Evolutionary conservation across 2,797 vertebrate species (phyloP).

Genomic region (Moxostoma hubbsi): DNA sequence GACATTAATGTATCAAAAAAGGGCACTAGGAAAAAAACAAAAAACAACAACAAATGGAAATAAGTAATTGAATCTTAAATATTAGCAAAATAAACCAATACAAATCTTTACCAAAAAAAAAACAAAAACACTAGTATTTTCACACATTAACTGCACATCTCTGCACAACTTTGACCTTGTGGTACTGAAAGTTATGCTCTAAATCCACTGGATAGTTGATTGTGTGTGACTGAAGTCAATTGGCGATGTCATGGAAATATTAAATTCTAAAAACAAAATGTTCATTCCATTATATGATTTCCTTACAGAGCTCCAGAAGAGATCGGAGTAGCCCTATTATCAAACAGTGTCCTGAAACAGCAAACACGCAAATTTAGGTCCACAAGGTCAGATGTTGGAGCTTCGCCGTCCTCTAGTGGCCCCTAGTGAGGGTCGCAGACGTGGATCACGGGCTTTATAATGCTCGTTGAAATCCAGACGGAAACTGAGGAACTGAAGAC

Average conservation of each 20-base stretch:
- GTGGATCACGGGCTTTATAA: slow-evolving; percentile 91
- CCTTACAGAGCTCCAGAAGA: slow-evolving; percentile 39
- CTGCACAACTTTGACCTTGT: slow-evolving; percentile 46
- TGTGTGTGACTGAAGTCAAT: slow-evolving; percentile 55
- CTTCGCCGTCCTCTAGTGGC: slow-evolving; percentile 83
- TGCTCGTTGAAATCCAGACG: slow-evolving; percentile 98
- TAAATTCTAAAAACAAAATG: slow-evolving; percentile 17
- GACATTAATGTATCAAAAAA: slow-evolving; percentile 2
- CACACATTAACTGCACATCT: slow-evolving; percentile 39
- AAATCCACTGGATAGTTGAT: slow-evolving; percentile 57
- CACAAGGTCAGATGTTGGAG: slow-evolving; percentile 82
- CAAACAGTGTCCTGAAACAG: slow-evolving; percentile 24
- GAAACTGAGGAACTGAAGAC: slow-evolving; percentile 96
- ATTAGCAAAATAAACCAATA: slow-evolving; percentile 12
- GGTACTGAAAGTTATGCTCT: slow-evolving; percentile 33
- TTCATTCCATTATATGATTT: not conserved
- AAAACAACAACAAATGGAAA: slow-evolving; percentile 12
- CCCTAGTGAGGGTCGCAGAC: slow-evolving; percentile 88
- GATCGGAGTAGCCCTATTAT: slow-evolving; percentile 43
- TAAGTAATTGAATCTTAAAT: slow-evolving; percentile 31
- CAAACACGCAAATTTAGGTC: slow-evolving; percentile 7
- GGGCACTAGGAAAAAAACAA: not conserved
- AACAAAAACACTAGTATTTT: slow-evolving; percentile 4
- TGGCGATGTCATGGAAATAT: slow-evolving; percentile 62
- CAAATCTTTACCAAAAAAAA: slow-evolving; percentile 42